phyloP scores from a whole-genome alignment of 2,888 invertebrate genomes.

The Melinopterus prodromus region DNA sequence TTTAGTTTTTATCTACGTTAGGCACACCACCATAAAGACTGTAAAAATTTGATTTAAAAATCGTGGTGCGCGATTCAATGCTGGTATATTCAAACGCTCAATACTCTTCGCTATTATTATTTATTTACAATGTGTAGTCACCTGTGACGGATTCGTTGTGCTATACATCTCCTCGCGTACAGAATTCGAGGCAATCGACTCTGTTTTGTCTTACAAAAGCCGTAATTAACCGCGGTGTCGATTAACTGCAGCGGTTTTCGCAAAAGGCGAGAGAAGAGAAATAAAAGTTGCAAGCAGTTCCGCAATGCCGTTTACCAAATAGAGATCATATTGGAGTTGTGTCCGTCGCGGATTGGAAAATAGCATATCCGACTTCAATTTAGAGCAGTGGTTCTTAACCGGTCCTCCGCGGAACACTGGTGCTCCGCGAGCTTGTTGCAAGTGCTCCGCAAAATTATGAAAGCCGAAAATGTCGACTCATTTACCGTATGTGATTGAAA shows the following conservation, averaged over 20 bases:
- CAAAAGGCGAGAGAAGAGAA: background rate
- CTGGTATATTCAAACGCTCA: background rate
- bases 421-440: too few relatives aligned
- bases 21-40: too few relatives aligned
- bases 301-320: background rate
- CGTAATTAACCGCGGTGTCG: conserved; percentile 5
- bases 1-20: too few relatives aligned
- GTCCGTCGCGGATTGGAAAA: background rate
- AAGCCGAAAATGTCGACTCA: too few relatives aligned
- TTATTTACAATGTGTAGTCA: background rate
- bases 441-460: too few relatives aligned
- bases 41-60: too few relatives aligned
- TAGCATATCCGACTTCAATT: background rate
- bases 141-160: background rate
- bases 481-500: too few relatives aligned
- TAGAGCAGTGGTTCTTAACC: too few relatives aligned
- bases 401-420: too few relatives aligned
- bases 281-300: background rate
- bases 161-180: background rate
- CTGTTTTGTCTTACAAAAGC: background rate
- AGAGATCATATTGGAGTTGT: background rate
- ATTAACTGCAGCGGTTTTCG: background rate
- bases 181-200: background rate
- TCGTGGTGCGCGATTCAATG: too few relatives aligned
- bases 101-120: background rate